Percentiles rank a stretch among this genome's conserved stretches.
Conservation (phyloP, 2,797 vertebrate genomes). For the Lithobates sylvaticus region DNA sequence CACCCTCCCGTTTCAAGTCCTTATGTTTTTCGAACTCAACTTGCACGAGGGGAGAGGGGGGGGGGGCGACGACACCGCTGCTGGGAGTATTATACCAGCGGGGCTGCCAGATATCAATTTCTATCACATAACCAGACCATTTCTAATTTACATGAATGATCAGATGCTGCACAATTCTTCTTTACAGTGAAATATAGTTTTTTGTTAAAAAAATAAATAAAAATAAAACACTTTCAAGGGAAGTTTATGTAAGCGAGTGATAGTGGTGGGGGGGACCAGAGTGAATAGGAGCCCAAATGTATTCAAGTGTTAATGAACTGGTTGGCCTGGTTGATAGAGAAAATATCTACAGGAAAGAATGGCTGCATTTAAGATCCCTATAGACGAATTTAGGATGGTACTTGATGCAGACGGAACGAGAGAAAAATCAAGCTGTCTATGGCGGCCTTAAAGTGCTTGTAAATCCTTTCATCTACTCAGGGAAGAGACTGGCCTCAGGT, state of each 20-base stretch:
- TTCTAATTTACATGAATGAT: background rate
- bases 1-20: constrained; percentile 61
- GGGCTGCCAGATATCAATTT: constrained; percentile 1
- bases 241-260: background rate
- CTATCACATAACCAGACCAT: background rate
- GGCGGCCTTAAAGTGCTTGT: too few species aligned
- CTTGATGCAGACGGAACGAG: too few species aligned
- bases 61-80: background rate
- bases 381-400: too few species aligned
- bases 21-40: constrained; percentile 57
- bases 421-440: too few species aligned
- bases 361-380: too few species aligned
- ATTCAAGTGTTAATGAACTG: too few species aligned
- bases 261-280: too few species aligned
- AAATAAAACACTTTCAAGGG: background rate
- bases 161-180: constrained; percentile 13
- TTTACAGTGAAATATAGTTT: constrained; percentile 1
- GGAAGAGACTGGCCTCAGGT: too few species aligned
- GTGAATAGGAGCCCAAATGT: too few species aligned
- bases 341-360: too few species aligned
- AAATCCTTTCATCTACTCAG: too few species aligned
- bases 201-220: background rate
- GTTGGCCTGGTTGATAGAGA: too few species aligned
- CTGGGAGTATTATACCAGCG: constrained; percentile 14
- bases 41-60: constrained; percentile 9